These are phyloP conservation scores for Dinocampus coccinellae DNA, from an alignment of 2,888 invertebrate genomes.

Conservation along the genomic window DNA sequence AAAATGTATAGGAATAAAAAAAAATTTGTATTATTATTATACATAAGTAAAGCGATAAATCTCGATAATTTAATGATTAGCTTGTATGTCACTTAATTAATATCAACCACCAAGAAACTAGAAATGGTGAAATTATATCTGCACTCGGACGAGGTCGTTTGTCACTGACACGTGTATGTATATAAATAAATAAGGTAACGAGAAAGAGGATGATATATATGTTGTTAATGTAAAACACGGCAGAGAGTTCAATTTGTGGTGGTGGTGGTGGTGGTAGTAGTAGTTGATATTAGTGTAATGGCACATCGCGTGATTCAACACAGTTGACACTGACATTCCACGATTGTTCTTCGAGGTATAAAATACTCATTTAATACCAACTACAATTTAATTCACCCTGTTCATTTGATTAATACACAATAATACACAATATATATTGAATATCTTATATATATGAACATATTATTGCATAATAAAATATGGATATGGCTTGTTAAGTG, in stretches of 20 bases:
- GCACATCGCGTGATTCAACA: conserved; percentile 43
- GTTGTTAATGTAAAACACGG: conserved; percentile 8
- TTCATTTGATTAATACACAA: conserved; percentile 28
- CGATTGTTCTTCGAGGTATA: conserved; percentile 35
- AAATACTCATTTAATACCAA: conserved; percentile 35
- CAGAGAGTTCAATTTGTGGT: conserved; percentile 11
- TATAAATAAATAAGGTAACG: conserved; percentile 1
- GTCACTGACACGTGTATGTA: conserved; percentile 13
- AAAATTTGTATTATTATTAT: background rate
- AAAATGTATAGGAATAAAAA: background rate
- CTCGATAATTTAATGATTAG: background rate
- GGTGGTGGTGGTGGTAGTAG: too few species aligned
- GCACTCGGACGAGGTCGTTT: conserved; percentile 8
- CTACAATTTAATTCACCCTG: conserved; percentile 41
- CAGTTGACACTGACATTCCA: conserved; percentile 47
- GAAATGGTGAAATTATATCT: conserved; percentile 9
- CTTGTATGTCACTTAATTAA: background rate
- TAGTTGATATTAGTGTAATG: background rate
- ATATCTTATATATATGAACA: conserved; percentile 38
- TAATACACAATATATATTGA: conserved; percentile 19
- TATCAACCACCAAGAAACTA: background rate
- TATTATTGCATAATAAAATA: conserved; percentile 39
- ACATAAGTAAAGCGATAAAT: background rate
- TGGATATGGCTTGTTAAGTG: conserved; percentile 25
- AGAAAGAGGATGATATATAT: background rate